phyloP scores from a whole-genome alignment of 1,140 invertebrate genomes.

The Zaprionus ghesquierei region DNA sequence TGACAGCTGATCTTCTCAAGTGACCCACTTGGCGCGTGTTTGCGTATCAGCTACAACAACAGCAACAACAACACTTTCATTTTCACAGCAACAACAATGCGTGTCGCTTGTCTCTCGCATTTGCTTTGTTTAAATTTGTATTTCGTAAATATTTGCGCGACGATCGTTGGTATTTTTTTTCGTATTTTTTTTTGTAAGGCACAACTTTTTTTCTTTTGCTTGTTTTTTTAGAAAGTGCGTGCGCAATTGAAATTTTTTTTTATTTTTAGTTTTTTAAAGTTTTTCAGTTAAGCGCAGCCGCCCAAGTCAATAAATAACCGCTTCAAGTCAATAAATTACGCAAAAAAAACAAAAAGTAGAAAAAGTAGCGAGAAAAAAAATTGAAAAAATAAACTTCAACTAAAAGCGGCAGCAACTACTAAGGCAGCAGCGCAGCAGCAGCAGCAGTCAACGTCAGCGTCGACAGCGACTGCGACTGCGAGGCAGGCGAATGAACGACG shows the following conservation, averaged over 20 bases:
- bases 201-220: not conserved
- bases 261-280: conserved; percentile 2
- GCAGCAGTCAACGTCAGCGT: conserved; percentile 8
- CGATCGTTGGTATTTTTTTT: conserved; percentile 17
- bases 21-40: conserved; percentile 69
- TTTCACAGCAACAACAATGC: conserved; percentile 62
- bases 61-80: conserved; percentile 62
- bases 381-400: conserved; percentile 21
- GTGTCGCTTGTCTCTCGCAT: conserved; percentile 48
- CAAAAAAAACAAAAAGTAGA: conserved; percentile 44
- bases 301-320: conserved; percentile 75
- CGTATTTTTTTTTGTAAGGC: conserved; percentile 17
- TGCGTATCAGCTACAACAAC: conserved; percentile 43
- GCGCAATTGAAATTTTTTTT: conserved; percentile 57
- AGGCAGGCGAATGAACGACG: conserved; percentile 41
- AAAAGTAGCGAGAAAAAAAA: conserved; percentile 47
- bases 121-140: conserved; percentile 61
- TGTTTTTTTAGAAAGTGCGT: conserved; percentile 76
- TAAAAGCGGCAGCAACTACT: conserved; percentile 29
- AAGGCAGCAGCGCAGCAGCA: no score
- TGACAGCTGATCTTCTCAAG: conserved; percentile 77
- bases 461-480: conserved; percentile 16
- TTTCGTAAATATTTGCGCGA: conserved; percentile 72
- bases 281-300: conserved; percentile 44
- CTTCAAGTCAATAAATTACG: conserved; percentile 75